Conservation (phyloP, 2,113 vertebrate genomes). For the Sus scrofa region DNA sequence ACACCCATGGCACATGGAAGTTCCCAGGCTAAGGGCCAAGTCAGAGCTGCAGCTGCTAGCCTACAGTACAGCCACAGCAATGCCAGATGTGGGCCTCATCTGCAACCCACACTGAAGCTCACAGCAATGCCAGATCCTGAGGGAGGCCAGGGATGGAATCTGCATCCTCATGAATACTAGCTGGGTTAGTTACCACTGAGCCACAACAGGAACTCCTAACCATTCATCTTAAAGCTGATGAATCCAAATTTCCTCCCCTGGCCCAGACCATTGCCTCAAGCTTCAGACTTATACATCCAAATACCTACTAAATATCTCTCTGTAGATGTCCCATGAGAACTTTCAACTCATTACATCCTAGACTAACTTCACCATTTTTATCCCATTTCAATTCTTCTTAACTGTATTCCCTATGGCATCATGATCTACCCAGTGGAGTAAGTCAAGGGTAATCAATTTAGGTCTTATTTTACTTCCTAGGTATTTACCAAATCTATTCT, state of each 20-base stretch:
- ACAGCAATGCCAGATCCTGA: too few species aligned
- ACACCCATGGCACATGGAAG: too few species aligned
- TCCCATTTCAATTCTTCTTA: conserved; percentile 32
- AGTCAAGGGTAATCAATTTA: background rate
- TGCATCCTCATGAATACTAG: too few species aligned
- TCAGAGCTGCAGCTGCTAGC: too few species aligned
- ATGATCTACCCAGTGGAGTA: background rate
- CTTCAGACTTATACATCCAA: background rate
- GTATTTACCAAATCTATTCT: conserved; percentile 4
- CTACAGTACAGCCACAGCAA: too few species aligned
- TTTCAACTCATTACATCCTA: conserved; percentile 7
- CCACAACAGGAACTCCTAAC: too few species aligned
- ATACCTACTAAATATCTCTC: conserved; percentile 10
- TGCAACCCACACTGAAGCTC: too few species aligned
- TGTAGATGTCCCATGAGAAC: background rate
- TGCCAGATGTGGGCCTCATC: too few species aligned
- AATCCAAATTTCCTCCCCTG: background rate
- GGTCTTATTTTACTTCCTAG: conserved; percentile 19
- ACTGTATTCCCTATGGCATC: background rate
- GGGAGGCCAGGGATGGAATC: too few species aligned
- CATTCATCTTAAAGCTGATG: background rate
- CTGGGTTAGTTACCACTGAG: too few species aligned
- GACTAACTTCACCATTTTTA: background rate
- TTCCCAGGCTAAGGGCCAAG: too few species aligned
- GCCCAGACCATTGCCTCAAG: background rate